Evolutionary conservation across 2,888 invertebrate genomes (phyloP).

Genomic region (Thelaira solivaga): DNA sequence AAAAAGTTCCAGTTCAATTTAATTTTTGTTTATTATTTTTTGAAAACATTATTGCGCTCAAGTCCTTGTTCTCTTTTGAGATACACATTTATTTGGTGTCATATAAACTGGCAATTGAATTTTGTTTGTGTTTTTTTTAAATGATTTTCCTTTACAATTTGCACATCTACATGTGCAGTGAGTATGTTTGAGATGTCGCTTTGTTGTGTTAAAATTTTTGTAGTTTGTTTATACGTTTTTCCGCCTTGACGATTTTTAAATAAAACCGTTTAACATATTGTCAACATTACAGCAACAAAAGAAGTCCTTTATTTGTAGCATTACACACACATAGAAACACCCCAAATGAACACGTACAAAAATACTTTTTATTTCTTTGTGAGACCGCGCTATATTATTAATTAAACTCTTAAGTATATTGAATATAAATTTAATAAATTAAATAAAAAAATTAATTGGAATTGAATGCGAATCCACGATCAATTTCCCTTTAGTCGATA

Average conservation of each 20-base stretch:
- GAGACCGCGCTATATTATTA: no score
- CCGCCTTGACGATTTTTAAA: conserved; percentile 73
- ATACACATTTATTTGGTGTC: neutral
- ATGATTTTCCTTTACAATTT: conserved; percentile 47
- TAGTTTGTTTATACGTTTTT: conserved; percentile 63
- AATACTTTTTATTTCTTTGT: no score
- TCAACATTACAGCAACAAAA: conserved; percentile 32
- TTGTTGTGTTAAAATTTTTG: conserved; percentile 34
- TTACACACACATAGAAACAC: neutral
- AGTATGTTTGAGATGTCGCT: conserved; percentile 27
- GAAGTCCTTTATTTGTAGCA: conserved; percentile 11
- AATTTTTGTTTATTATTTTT: conserved; percentile 47
- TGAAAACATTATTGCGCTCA: conserved; percentile 31
- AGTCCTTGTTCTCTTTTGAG: conserved; percentile 17
- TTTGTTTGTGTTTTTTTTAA: conserved; percentile 53
- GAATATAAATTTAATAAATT: no score
- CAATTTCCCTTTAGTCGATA: no score
- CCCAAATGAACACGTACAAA: neutral
- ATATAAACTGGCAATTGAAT: conserved; percentile 40
- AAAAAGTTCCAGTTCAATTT: conserved; percentile 16
- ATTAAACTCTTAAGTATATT: no score
- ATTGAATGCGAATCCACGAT: no score
- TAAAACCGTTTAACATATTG: conserved; percentile 65
- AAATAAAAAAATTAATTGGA: no score
- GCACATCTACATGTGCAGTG: no score